These are phyloP conservation scores for Enteromius radiatus DNA, from an alignment of 2,797 vertebrate genomes.

Conservation along the genomic window DNA sequence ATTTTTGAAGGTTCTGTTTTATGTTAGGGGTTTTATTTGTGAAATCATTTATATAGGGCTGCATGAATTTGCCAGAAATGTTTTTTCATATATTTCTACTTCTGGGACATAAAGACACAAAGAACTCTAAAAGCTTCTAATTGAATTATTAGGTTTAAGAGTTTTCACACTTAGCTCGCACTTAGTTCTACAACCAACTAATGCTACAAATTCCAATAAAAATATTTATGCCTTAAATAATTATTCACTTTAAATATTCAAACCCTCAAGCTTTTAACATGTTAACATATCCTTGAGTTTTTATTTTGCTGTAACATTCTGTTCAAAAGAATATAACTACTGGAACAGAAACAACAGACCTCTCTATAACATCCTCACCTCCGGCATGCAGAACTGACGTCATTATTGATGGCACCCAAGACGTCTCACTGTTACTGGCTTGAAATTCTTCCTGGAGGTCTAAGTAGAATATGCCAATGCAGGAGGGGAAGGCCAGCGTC, in stretches of 20 bases:
- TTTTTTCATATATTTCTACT: not conserved
- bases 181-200: not conserved
- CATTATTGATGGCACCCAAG: conserved; percentile 95
- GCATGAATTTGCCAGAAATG: not conserved
- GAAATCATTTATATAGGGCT: not conserved
- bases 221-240: not conserved
- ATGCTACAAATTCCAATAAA: not conserved
- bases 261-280: not conserved
- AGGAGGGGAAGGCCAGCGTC: conserved; percentile 87
- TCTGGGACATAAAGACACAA: not conserved
- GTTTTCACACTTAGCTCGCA: not conserved
- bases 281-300: not conserved
- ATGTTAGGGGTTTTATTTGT: not conserved
- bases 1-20: not conserved
- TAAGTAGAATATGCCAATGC: conserved; percentile 89
- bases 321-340: not conserved
- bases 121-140: not conserved
- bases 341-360: not conserved
- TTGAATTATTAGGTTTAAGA: not conserved
- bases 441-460: conserved; percentile 89
- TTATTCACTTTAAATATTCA: not conserved
- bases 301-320: not conserved
- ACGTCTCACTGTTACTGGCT: conserved; percentile 89
- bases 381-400: conserved; percentile 87
- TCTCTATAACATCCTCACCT: conserved; percentile 73